Conservation (phyloP, 2,888 invertebrate genomes). For the Apodemia mormo region DNA sequence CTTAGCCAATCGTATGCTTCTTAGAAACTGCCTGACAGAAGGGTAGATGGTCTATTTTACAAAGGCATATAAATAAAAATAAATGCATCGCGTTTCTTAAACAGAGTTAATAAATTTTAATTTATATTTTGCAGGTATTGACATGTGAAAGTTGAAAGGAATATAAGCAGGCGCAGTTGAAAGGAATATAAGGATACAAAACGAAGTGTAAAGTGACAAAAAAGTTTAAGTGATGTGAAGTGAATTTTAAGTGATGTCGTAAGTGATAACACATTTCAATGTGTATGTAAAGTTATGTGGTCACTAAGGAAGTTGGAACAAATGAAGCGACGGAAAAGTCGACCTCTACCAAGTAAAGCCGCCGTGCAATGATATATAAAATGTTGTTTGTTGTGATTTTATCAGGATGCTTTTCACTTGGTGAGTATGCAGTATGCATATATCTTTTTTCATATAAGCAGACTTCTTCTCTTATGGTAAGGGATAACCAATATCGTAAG, state of each 20-base stretch:
- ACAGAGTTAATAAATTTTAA: too few species aligned
- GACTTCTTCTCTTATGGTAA: too few species aligned
- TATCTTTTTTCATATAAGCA: not conserved
- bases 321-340: constrained; percentile 68
- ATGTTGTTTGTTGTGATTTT: constrained; percentile 47
- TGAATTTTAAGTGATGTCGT: constrained; percentile 37
- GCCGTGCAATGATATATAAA: constrained; percentile 52
- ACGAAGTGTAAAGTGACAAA: not conserved
- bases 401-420: constrained; percentile 37
- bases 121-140: too few species aligned
- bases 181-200: not conserved
- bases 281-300: constrained; percentile 50
- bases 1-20: too few species aligned
- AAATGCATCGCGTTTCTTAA: too few species aligned
- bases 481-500: too few species aligned
- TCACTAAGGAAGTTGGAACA: constrained; percentile 51
- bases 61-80: too few species aligned
- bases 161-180: not conserved
- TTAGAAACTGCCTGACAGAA: too few species aligned
- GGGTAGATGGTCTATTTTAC: too few species aligned
- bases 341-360: constrained; percentile 32
- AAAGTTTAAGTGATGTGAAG: constrained; percentile 33
- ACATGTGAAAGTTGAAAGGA: too few species aligned
- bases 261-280: constrained; percentile 41
- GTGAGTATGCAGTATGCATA: constrained; percentile 35